phyloP scores from a whole-genome alignment of 2,888 invertebrate genomes.

The Lutraria lutraria region DNA sequence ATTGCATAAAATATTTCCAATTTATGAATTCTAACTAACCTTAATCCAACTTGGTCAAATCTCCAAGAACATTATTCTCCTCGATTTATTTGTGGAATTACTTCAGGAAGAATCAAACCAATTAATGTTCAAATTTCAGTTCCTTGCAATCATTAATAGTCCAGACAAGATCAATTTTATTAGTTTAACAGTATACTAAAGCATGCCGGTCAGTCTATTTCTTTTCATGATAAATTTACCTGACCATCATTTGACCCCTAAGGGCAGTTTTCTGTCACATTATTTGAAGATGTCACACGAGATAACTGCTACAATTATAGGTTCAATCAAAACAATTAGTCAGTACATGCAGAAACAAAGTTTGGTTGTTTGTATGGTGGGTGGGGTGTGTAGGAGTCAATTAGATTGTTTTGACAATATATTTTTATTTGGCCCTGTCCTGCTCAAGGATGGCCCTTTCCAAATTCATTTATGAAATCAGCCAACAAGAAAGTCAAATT shows the following conservation, averaged over 20 bases:
- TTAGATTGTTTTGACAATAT: no score
- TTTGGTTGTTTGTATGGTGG: neutral
- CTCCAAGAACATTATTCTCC: neutral
- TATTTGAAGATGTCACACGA: conserved; percentile 21
- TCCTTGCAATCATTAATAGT: neutral
- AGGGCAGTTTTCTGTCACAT: conserved; percentile 4
- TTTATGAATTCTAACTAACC: neutral
- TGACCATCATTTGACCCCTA: neutral
- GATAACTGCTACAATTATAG: conserved; percentile 1
- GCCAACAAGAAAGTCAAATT: no score
- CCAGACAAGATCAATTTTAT: neutral
- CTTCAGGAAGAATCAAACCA: neutral
- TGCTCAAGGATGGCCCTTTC: no score
- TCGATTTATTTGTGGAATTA: neutral
- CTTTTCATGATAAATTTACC: neutral
- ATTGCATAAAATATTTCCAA: no score
- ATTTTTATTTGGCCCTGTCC: no score
- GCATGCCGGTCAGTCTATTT: neutral
- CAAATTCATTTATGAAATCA: no score
- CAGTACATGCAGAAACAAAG: neutral
- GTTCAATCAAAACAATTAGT: conserved; percentile 21
- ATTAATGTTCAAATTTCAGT: neutral
- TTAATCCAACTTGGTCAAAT: conserved; percentile 9
- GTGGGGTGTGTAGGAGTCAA: neutral
- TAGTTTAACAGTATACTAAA: neutral